Evolutionary conservation across 2,888 invertebrate species (phyloP), one percentile per base, ranked within the genome.

Genomic region (Mantis religiosa): DNA sequence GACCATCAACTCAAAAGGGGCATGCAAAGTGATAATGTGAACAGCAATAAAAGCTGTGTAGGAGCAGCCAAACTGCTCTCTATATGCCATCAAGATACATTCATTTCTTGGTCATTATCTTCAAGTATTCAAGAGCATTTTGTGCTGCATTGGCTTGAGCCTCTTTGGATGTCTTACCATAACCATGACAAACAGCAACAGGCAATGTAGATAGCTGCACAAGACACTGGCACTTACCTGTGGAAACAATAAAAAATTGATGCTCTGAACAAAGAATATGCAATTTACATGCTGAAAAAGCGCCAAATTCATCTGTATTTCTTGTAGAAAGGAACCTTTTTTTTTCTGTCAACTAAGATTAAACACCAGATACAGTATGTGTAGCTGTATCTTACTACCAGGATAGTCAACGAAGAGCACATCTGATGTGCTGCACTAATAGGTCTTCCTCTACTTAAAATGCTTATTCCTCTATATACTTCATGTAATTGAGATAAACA

Each of bases 31-130:
- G 54, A 71, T 25, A 71, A 71, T 71, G 54, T 71, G 54, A 71
- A 71, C 54, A 71, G 54, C 54, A 20, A 20, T 71, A 71, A 71
- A 71, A 71, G 54, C 54, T 20, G 54, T n/a, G n/a, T 71, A 71
- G 54, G 54, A 71, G 25, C 54, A 71, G 54, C 20, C 4, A 20
- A 20, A 34, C 83, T 83, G 28, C 27, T n/a, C 87, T 71, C 54
- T 71, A 71, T 20, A 71, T 71, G 54, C 54, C 54, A 71, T 71
- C 20, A 71, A 20, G 20, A 71, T 6, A 71, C 25, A 71, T 94
- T 97, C 96, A 97, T 94, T 97, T 97, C 93, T 97, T 98, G 91
- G 98, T 98, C 98, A 98, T 98, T 91, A 98, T 97, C 94, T 98
- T 98, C 91, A 99, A 95, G 94, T 98, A 98, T 93, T 98, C 98